A percentile compares a stretch with the other conserved stretches of the same genome.
Conservation (phyloP, 2,888 invertebrate species). For the Isotomurus palustris region DNA sequence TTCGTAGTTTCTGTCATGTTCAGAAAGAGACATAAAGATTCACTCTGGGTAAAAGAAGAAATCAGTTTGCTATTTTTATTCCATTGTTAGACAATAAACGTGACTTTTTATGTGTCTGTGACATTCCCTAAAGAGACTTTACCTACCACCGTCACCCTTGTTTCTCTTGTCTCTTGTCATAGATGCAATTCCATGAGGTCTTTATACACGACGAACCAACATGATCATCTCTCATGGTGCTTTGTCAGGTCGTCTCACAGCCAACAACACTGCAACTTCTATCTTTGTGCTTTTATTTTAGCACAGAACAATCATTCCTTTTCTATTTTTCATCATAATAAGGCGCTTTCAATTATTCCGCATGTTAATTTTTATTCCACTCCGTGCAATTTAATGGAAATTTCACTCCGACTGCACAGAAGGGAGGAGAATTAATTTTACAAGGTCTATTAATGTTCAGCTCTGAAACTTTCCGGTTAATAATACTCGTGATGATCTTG, state of each 20-base stretch:
- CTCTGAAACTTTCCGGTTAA: no score
- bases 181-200: not conserved
- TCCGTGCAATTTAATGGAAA: no score
- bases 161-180: conserved; percentile 2
- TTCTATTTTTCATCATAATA: not conserved
- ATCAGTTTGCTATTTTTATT: conserved; percentile 14
- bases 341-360: conserved; percentile 2
- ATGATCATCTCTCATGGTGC: no score
- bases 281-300: conserved; percentile 9
- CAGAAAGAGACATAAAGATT: conserved; percentile 1
- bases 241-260: no score
- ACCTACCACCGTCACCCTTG: conserved; percentile 16
- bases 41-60: conserved; percentile 1
- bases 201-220: not conserved
- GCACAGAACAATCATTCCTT: not conserved
- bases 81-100: conserved; percentile 12
- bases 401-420: no score
- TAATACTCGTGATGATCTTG: no score
- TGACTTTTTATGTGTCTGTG: conserved; percentile 11
- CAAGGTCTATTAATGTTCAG: no score
- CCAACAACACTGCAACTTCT: no score
- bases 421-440: no score
- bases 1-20: conserved; percentile 1
- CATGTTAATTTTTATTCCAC: conserved; percentile 5
- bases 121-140: conserved; percentile 5